phyloP scores from a whole-genome alignment of 2,888 invertebrate genomes.

The Diplazon laetatorius region DNA sequence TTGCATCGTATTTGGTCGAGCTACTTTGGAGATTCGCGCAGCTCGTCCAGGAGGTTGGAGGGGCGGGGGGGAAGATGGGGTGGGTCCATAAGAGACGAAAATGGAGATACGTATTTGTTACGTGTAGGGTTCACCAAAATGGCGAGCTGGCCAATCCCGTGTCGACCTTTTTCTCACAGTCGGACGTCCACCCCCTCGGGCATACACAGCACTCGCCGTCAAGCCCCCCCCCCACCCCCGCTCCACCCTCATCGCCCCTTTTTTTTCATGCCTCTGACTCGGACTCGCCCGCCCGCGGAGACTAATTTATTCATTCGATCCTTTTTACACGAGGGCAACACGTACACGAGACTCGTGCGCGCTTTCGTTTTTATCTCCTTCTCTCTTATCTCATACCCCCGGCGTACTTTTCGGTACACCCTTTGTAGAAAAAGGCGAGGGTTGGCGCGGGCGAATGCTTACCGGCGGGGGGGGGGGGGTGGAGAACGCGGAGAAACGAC shows the following conservation, averaged over 20 bases:
- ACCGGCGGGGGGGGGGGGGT: too few relatives aligned
- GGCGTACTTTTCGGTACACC: conserved; percentile 76
- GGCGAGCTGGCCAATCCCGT: conserved; percentile 75
- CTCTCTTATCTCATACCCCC: conserved; percentile 55
- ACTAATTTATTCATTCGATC: conserved; percentile 82
- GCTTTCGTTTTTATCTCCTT: conserved; percentile 57
- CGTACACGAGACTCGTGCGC: conserved; percentile 69
- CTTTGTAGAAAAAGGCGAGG: conserved; percentile 79
- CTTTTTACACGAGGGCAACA: conserved; percentile 78
- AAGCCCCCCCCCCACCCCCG: conserved; percentile 51
- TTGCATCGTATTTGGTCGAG: neutral
- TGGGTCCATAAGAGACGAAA: conserved; percentile 53
- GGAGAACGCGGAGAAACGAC: conserved; percentile 74
- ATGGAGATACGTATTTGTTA: conserved; percentile 47
- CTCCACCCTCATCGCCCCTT: conserved; percentile 58
- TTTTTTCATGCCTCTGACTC: conserved; percentile 49
- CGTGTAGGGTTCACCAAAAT: conserved; percentile 79
- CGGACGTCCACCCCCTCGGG: conserved; percentile 64
- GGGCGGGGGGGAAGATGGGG: too few relatives aligned
- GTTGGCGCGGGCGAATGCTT: conserved; percentile 77
- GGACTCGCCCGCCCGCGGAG: conserved; percentile 64
- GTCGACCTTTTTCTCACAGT: conserved; percentile 63
- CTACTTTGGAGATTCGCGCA: conserved; percentile 12
- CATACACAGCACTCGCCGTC: conserved; percentile 56
- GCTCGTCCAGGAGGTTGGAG: too few relatives aligned